Evolutionary conservation across 2,888 invertebrate species (phyloP), one percentile per base, ranked within the genome.

Genomic region (Epinotia nisella): DNA sequence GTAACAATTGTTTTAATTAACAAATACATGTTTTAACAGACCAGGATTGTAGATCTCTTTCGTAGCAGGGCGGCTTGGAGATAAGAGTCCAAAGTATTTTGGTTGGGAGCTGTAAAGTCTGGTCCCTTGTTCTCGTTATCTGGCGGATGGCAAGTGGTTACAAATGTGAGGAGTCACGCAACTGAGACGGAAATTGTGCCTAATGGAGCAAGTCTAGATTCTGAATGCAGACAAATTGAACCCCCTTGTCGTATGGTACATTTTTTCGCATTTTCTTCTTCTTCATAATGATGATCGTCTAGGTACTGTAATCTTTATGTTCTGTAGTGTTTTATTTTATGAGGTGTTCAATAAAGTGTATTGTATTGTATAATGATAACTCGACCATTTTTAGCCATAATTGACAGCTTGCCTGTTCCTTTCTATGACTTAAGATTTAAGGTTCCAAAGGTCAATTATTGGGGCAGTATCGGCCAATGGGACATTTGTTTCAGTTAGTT

Each of bases 141-240:
- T 87, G 65, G 76, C 72, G 78, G 67, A 82, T 83, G 83, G 81
- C 77, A 78, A 79, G 81, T 81, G 74, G 77, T 84, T 85, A 91
- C 90, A 89, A 92, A 92, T 91, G 90, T 85, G 85, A 82, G 78
- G 79, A 90, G 91, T 92, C 92, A 92, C 92, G 92, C 92, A 84
- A 91, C 75, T 78, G 79, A 78, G 73, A 53, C 45, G 64, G 58
- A 60, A n/a, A 69, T 53, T 69, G 69, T 53, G 49, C 51, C 45
- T 79, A 81, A 80, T 80, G 77, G 78, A 78, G 70, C 76, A 72
- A 68, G 77, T 76, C 64, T 70, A 75, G 74, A 79, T 79, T 75
- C 76, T 76, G 74, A 75, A 73, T 64, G 72, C 67, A 75, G 76
- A 77, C 75, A 77, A 78, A 81, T 79, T 81, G 79, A 81, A 53